Evolutionary conservation across 2,888 invertebrate species (phyloP).

Genomic region (Malachius bipustulatus): DNA sequence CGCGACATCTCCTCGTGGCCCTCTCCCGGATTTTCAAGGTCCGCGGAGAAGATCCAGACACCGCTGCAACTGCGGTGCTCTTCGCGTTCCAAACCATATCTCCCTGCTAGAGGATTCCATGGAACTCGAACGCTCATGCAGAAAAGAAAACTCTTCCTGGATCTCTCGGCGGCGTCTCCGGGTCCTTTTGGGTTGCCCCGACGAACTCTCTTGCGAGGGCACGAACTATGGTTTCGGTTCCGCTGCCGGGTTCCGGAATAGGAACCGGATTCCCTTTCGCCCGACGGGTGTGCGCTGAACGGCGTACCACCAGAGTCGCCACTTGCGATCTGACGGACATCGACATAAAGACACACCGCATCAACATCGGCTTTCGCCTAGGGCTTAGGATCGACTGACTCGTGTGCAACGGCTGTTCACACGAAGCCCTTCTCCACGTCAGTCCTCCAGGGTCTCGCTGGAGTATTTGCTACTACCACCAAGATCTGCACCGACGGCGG

Average conservation of each 20-base stretch:
- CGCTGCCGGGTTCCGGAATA: slow-evolving; percentile 48
- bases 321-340: too few relatives aligned
- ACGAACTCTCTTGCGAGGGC: slow-evolving; percentile 37
- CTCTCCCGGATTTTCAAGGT: slow-evolving; percentile 34
- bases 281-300: slow-evolving; percentile 12
- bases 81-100: slow-evolving; percentile 34
- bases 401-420: slow-evolving; percentile 45
- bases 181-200: slow-evolving; percentile 42
- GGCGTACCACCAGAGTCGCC: too few relatives aligned
- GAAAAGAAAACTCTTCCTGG: slow-evolving; percentile 42
- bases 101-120: slow-evolving; percentile 43
- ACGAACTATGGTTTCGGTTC: slow-evolving; percentile 39
- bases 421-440: slow-evolving; percentile 51
- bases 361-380: slow-evolving; percentile 38
- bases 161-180: slow-evolving; percentile 45
- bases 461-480: slow-evolving; percentile 57
- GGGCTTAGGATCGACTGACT: slow-evolving; percentile 45
- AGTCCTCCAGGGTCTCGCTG: slow-evolving; percentile 47
- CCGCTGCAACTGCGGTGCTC: slow-evolving; percentile 39
- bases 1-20: slow-evolving; percentile 25
- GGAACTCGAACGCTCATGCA: slow-evolving; percentile 43
- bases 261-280: slow-evolving; percentile 24
- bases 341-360: slow-evolving; percentile 30
- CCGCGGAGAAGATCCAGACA: slow-evolving; percentile 38
- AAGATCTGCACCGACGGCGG: slow-evolving; percentile 49